These are phyloP conservation scores for Takifugu ocellatus DNA, from an alignment of 2,797 vertebrate genomes.

Conservation along the genomic window DNA sequence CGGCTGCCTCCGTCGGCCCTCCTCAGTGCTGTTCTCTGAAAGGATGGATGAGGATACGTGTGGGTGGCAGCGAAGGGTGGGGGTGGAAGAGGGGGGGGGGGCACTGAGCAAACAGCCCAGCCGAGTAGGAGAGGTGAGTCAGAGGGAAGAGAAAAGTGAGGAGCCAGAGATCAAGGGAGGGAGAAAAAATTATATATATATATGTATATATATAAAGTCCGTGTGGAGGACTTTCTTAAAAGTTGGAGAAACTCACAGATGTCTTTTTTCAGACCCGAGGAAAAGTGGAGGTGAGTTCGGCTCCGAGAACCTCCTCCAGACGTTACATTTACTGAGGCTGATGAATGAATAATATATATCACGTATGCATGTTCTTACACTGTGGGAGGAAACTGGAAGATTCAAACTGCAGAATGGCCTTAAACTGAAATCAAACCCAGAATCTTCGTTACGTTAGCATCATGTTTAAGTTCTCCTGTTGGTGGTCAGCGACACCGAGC, in stretches of 20 bases:
- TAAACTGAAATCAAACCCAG: too few species aligned
- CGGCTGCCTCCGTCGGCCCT: constrained; percentile 49
- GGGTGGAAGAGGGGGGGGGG: constrained; percentile 27
- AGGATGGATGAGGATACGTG: constrained; percentile 62
- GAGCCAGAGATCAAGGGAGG: constrained; percentile 38
- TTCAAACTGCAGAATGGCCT: too few species aligned
- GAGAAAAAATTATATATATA: constrained; percentile 9
- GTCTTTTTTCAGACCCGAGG: constrained; percentile 1
- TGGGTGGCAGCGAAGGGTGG: constrained; percentile 58
- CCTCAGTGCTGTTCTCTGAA: constrained; percentile 50
- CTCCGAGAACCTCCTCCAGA: too few species aligned
- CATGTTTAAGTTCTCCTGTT: too few species aligned
- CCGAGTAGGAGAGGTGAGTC: constrained; percentile 63
- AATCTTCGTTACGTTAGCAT: too few species aligned
- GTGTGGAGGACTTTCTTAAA: constrained; percentile 23
- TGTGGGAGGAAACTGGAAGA: too few species aligned
- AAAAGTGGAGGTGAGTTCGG: too few species aligned
- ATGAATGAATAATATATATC: too few species aligned
- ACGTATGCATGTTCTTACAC: too few species aligned
- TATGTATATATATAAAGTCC: constrained; percentile 36
- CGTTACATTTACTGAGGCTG: too few species aligned
- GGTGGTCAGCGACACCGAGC: too few species aligned
- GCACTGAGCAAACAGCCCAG: constrained; percentile 39
- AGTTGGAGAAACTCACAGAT: constrained; percentile 27
- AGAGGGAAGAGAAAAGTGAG: constrained; percentile 35